Base-by-base conservation (phyloP, 35 echinoderm and acorn worm genomes). In the Eucidaris tribuloides region DNA sequence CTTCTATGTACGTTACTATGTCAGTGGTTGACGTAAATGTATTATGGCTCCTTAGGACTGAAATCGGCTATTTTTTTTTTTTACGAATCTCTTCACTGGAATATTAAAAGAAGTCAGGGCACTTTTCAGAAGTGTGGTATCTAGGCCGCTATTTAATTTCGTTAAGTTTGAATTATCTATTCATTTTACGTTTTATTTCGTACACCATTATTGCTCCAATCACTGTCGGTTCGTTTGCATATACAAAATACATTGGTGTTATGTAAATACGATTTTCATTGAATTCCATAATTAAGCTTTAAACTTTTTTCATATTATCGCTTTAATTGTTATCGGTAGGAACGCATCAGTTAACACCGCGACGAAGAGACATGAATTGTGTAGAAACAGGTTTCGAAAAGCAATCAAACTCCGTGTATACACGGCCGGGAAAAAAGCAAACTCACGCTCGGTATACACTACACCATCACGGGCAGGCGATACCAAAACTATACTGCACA, bases 311-410 rank as follows among this genome's bases (percentile, higher is more conserved):
- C 44, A 74, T 74, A 44, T n/a, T n/a, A n/a, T n/a, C 28, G 44
- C 44, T 74, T 44, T 74, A 74, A 74, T 74, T 74, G 68, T 40
- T 74, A 74, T 74, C 44, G 38, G 68, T 33, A 24, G 18, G 41
- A 36, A 40, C 68, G 44, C 24, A 40, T 41, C 68, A 38, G 41
- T 74, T 74, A 42, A 44, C 68, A 44, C 35, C 44, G 68, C 41
- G 44, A 74, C 33, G 38, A 40, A 44, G 68, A 74, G 44, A 44
- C 40, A 33, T 44, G 37, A 74, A 40, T 74, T 74, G 68, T 74
- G 68, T 74, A 74, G 68, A 74, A 74, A 74, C 68, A 74, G 68
- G 68, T 74, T 74, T 74, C 37, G 35, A 74, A 74, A 74, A 74
- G 68, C 68, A 74, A 74, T 74, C 68, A 74, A 74, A 41, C 35